These are phyloP conservation scores for Atherinosoma microstoma DNA, from an alignment of 2,797 vertebrate species.

Conservation along the genomic window DNA sequence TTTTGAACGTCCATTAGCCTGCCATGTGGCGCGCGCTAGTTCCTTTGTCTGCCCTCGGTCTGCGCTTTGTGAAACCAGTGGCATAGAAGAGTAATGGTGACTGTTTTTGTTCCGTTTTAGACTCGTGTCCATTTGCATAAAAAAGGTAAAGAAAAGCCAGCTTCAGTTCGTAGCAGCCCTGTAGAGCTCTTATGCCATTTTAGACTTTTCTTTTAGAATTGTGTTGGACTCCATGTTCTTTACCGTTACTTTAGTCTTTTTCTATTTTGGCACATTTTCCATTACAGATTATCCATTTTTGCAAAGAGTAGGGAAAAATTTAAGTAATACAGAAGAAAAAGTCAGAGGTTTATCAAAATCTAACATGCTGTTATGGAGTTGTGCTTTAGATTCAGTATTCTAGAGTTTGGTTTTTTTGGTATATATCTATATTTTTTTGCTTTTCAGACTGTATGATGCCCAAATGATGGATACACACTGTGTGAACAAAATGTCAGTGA, in stretches of 20 bases:
- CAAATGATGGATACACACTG: constrained; percentile 78
- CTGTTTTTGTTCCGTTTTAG: constrained; percentile 83
- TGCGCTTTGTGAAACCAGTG: constrained; percentile 83
- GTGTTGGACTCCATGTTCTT: constrained; percentile 80
- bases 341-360: constrained; percentile 77
- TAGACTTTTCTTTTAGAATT: constrained; percentile 77
- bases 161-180: constrained; percentile 74
- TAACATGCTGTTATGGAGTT: constrained; percentile 81
- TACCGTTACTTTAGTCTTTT: constrained; percentile 79
- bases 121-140: constrained; percentile 73
- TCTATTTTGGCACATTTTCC: constrained; percentile 74
- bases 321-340: constrained; percentile 71
- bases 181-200: constrained; percentile 74
- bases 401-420: constrained; percentile 81
- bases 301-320: constrained; percentile 58
- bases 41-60: constrained; percentile 73
- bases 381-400: constrained; percentile 83
- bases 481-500: constrained; percentile 76
- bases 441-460: constrained; percentile 79
- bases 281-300: constrained; percentile 69
- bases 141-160: constrained; percentile 62
- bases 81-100: constrained; percentile 83
- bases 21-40: constrained; percentile 60
- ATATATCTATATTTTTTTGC: constrained; percentile 80
- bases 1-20: constrained; percentile 58